Conservation (phyloP, 2,888 invertebrate genomes). For the Ectobius pallidus region DNA sequence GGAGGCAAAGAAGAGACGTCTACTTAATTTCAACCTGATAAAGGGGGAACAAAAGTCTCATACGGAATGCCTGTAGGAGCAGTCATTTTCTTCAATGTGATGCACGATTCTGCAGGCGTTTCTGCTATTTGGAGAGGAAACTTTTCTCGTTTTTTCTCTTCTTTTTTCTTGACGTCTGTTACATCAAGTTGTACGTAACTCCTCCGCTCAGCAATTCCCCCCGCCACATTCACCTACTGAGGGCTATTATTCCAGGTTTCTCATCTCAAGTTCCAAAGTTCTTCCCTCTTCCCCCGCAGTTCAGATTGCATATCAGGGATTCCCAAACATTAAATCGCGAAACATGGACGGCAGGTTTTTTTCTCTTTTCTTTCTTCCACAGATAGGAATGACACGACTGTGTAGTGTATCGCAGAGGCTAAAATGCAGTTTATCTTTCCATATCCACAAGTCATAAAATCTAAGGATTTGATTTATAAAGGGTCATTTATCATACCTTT, state of each 20-base stretch:
- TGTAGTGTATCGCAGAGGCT: no score
- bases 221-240: conserved; percentile 4
- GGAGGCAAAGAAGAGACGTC: neutral
- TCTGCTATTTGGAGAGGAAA: conserved; percentile 25
- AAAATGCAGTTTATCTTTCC: no score
- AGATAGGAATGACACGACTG: no score
- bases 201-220: neutral
- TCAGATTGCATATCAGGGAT: neutral
- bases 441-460: no score
- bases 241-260: neutral
- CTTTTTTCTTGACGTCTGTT: conserved; percentile 7
- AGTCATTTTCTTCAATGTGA: neutral
- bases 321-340: no score
- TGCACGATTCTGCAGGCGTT: no score
- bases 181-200: neutral
- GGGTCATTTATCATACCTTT: no score
- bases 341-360: no score
- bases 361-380: no score
- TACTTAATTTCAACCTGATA: conserved; percentile 8
- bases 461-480: no score
- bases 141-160: conserved; percentile 23
- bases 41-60: neutral
- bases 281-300: neutral
- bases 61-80: conserved; percentile 8
- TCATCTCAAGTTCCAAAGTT: neutral